Percentiles rank a stretch among this genome's conserved stretches.
Evolutionary conservation across 2,888 invertebrate genomes (phyloP).

Genomic region (Mesopsocus fuscifrons): DNA sequence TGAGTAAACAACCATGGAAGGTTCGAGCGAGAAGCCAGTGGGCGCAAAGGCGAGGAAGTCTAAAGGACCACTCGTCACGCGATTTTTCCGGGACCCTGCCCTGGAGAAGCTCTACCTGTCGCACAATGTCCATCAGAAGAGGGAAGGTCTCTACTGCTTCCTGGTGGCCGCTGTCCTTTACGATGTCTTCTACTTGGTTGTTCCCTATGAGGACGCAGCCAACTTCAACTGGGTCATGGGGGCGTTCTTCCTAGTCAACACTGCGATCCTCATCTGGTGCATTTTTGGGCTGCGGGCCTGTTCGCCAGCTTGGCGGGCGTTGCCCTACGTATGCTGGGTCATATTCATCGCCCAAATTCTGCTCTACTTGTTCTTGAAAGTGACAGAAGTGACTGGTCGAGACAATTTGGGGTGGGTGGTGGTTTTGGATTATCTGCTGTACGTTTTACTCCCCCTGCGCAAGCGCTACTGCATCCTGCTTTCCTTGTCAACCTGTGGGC

Average conservation of each 20-base stretch:
- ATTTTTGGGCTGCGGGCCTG: conserved; percentile 15
- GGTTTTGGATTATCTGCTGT: conserved; percentile 49
- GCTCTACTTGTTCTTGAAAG: conserved; percentile 38
- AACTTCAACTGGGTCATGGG: conserved; percentile 19
- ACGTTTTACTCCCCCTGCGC: conserved; percentile 51
- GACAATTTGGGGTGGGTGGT: conserved; percentile 54
- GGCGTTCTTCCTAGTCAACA: conserved; percentile 24
- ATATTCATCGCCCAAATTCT: conserved; percentile 40
- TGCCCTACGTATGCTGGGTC: conserved; percentile 46
- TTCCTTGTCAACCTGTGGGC: conserved; percentile 37
- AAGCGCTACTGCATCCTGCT: conserved; percentile 39
- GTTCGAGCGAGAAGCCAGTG: background rate
- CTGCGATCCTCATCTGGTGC: conserved; percentile 25
- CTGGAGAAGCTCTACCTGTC: conserved; percentile 50
- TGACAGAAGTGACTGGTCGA: conserved; percentile 35
- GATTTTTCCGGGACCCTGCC: conserved; percentile 36
- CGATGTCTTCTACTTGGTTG: conserved; percentile 37
- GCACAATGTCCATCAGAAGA: conserved; percentile 50
- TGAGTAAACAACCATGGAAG: too few species aligned
- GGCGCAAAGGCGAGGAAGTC: background rate
- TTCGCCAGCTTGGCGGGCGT: conserved; percentile 29
- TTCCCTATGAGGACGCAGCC: conserved; percentile 24
- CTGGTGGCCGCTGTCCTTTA: conserved; percentile 43
- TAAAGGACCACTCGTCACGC: conserved; percentile 1
- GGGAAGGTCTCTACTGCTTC: conserved; percentile 49